Evolutionary conservation across 2,113 vertebrate genomes (phyloP).

Genomic region (Alces alces): DNA sequence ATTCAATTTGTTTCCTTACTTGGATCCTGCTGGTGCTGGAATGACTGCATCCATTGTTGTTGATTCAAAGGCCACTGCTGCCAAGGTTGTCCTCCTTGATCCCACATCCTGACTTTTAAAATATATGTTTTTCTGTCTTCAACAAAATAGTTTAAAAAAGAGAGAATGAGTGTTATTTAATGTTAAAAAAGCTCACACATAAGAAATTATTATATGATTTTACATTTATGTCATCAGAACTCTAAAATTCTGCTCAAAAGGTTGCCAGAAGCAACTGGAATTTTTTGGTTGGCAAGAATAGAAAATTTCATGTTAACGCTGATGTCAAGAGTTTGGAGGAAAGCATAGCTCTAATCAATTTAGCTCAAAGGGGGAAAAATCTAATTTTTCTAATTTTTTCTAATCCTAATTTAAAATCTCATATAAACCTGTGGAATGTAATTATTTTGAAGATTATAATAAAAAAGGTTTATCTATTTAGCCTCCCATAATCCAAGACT

Average conservation of each 20-base stretch:
- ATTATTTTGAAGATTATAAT: conserved; percentile 16
- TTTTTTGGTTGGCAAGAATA: conserved; percentile 6
- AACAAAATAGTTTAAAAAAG: conserved; percentile 54
- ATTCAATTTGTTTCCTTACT: conserved; percentile 80
- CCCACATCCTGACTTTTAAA: conserved; percentile 92
- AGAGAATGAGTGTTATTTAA: neutral
- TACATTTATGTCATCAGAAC: conserved; percentile 20
- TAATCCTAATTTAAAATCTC: neutral
- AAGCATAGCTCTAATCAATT: neutral
- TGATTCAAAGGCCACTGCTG: conserved; percentile 99
- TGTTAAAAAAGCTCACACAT: conserved; percentile 20
- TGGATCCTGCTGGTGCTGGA: conserved; percentile 98
- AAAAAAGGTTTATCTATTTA: neutral
- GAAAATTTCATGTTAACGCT: conserved; percentile 29
- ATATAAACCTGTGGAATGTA: neutral
- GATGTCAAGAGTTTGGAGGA: neutral
- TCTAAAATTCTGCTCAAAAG: conserved; percentile 39
- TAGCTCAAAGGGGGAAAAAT: neutral
- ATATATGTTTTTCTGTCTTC: conserved; percentile 74
- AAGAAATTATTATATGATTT: neutral
- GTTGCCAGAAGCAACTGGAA: conserved; percentile 22
- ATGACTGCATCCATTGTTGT: conserved; percentile 99
- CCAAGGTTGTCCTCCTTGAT: conserved; percentile 99
- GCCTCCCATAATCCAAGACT: neutral
- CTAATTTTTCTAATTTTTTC: neutral